These are phyloP conservation scores for Cyrtodaria siliqua DNA, from an alignment of 2,888 invertebrate species.

Conservation along the genomic window DNA sequence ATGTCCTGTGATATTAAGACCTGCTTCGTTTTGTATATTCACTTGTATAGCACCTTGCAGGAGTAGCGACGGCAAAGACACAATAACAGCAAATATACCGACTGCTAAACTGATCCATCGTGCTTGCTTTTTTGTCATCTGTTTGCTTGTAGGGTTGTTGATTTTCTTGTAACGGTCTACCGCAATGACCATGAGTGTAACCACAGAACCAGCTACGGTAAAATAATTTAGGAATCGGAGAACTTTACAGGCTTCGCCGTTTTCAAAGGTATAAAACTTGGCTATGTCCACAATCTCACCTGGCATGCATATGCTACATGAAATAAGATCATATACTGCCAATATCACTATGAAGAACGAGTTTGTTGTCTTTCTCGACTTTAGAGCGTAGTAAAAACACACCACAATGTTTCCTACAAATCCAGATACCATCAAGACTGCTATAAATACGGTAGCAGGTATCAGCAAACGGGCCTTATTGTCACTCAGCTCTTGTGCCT, in stretches of 20 bases:
- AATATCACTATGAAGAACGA: conserved; percentile 71
- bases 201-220: conserved; percentile 65
- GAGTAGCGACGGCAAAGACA: conserved; percentile 68
- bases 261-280: conserved; percentile 69
- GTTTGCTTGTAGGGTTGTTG: conserved; percentile 67
- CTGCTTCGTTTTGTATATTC: conserved; percentile 40
- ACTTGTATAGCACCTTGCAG: conserved; percentile 70
- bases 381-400: conserved; percentile 69
- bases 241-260: conserved; percentile 65
- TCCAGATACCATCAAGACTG: conserved; percentile 68
- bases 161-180: conserved; percentile 75
- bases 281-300: conserved; percentile 73
- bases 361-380: conserved; percentile 68
- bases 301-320: conserved; percentile 71
- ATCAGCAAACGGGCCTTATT: conserved; percentile 62
- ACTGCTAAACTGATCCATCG: conserved; percentile 48
- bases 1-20: conserved; percentile 49
- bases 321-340: conserved; percentile 70
- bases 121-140: conserved; percentile 63
- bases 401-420: conserved; percentile 71
- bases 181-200: conserved; percentile 71
- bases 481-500: conserved; percentile 67
- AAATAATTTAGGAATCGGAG: conserved; percentile 71
- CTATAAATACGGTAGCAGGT: conserved; percentile 70
- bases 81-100: conserved; percentile 38